Base-by-base conservation (phyloP, 1,140 invertebrate genomes). In the Myzus persicae region DNA sequence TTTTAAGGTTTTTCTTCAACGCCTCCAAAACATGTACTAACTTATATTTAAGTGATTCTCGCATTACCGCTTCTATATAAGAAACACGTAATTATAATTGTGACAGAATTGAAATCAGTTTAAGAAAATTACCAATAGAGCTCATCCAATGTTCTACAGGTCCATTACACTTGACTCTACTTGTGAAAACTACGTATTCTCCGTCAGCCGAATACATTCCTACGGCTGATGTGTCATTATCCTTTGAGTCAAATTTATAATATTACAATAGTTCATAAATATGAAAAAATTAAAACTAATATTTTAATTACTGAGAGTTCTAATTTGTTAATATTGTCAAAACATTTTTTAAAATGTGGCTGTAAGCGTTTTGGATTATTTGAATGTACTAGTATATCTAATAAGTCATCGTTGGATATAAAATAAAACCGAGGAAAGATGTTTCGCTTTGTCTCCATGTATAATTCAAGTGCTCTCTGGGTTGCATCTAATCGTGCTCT, bases 391-490 rank as follows among this genome's bases (percentile, higher is more conserved):
- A 98, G 95, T 94, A 98, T 98, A 95, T 98, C 98, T 18, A 98
- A 95, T 44, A 98, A 95, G 95, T 98, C 98, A 95, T 98, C 98
- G 95, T 98, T 98, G 14, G 98, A 98, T 94, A 98, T 97, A 94
- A 98, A 98, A 95, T 98, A 98, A 95, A 98, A 97, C 94, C 97
- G 95, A 90, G 98, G 98, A 95, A 98, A 98, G 89, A 97, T 94
- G 94, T 97, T 97, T 76, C 98, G 95, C 95, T 98, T 98, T 0
- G 97, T 97, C 95, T 98, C 98, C 93, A 98, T 95, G 95, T 98
- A 98, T 95, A 96, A 96, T 96, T 98, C 97, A 94, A 98, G 95
- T 90, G 97, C 96, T 95, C 97, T 93, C 18, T 95, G 91, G 42
- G 84, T 93, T 22, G 36, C n/a, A 40, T 38, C 67, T 40, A 93